These are phyloP conservation scores for Tetranychus cinnabarinus DNA, from an alignment of 1,140 invertebrate genomes.

Conservation along the genomic window DNA sequence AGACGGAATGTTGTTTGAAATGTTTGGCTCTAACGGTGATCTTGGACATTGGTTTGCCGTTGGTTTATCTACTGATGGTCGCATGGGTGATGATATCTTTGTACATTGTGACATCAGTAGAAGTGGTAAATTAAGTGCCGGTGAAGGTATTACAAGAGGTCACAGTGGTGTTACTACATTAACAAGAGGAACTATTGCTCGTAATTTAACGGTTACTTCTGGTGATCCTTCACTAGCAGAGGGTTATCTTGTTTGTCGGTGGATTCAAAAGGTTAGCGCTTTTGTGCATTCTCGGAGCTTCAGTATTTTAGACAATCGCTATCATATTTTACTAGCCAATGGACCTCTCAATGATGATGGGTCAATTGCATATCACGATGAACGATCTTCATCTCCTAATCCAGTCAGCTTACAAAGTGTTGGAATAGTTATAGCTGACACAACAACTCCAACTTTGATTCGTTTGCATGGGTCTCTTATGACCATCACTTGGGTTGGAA, in stretches of 20 bases:
- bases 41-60: not conserved
- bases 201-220: not conserved
- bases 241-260: not conserved
- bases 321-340: not conserved
- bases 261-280: not conserved
- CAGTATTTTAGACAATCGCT: not conserved
- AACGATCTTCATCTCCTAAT: not conserved
- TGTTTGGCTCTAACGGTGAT: not conserved
- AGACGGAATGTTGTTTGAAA: not conserved
- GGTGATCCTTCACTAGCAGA: not conserved
- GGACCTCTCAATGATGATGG: not conserved
- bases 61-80: not conserved
- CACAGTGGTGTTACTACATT: not conserved
- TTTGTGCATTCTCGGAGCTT: not conserved
- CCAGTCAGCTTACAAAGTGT: not conserved
- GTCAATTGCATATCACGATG: not conserved
- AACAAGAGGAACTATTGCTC: not conserved
- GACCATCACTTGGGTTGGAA: conserved; percentile 70
- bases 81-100: not conserved
- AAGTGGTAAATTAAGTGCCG: not conserved
- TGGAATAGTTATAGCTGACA: not conserved
- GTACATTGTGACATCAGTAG: not conserved
- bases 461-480: conserved; percentile 34
- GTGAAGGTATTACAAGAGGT: not conserved
- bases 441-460: not conserved